Conservation (phyloP, 2,113 vertebrate species). For the Uria lomvia region DNA sequence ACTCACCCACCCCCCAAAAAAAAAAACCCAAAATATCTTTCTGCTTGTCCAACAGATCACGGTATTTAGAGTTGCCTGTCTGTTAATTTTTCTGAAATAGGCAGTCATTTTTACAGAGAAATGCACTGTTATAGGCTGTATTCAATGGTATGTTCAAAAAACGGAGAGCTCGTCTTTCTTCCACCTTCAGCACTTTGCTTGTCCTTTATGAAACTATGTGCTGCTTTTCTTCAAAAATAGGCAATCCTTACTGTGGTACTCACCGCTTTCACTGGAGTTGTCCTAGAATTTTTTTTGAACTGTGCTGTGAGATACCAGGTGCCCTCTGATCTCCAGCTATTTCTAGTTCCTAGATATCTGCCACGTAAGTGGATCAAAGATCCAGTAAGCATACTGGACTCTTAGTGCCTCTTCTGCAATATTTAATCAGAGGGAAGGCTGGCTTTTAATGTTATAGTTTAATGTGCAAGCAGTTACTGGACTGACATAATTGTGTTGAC, state of each 20-base stretch:
- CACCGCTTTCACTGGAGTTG: neutral
- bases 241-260: neutral
- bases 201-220: neutral
- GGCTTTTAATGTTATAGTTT: neutral
- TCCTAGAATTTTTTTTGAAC: neutral
- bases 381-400: neutral
- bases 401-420: neutral
- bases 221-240: neutral
- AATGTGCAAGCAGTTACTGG: neutral
- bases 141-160: neutral
- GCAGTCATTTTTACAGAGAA: neutral
- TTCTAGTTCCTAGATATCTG: neutral
- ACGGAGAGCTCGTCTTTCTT: neutral
- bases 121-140: neutral
- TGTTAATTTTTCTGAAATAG: neutral
- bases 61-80: neutral
- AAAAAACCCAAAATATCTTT: neutral
- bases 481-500: neutral
- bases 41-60: neutral
- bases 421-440: neutral
- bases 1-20: neutral
- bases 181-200: neutral
- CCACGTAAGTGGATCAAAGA: neutral
- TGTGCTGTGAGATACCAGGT: neutral
- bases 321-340: neutral